These are phyloP conservation scores for Tryphoninae sp. DNA, from an alignment of 2,888 invertebrate genomes.

Conservation along the genomic window DNA sequence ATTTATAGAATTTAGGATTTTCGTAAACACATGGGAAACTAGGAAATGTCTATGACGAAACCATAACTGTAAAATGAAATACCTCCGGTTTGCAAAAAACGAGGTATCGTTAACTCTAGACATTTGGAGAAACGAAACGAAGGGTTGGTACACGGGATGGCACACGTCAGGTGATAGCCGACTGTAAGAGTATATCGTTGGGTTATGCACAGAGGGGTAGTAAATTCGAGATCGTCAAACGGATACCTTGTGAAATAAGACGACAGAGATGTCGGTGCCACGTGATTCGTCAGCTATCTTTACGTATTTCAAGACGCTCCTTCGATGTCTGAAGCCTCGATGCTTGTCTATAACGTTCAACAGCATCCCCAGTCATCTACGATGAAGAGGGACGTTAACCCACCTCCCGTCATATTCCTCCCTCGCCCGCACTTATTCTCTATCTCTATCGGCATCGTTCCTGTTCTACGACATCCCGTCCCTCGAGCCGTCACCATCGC, in stretches of 20 bases:
- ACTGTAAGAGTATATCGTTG: no score
- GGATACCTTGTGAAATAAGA: constrained; percentile 71
- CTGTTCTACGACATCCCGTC: constrained; percentile 36
- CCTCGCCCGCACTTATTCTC: constrained; percentile 43
- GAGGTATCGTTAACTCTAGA: no score
- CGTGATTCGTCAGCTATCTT: constrained; percentile 72
- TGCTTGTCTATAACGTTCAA: constrained; percentile 34
- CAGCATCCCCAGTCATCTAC: constrained; percentile 22
- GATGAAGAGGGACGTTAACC: constrained; percentile 49
- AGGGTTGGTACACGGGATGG: constrained; percentile 60
- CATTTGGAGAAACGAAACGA: background rate
- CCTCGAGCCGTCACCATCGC: constrained; percentile 47
- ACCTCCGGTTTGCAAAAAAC: no score
- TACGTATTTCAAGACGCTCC: constrained; percentile 60
- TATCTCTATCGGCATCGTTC: constrained; percentile 37
- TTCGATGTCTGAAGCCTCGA: constrained; percentile 32
- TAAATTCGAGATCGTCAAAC: constrained; percentile 62
- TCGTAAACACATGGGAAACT: no score
- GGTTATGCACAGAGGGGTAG: constrained; percentile 11
- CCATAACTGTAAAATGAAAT: no score
- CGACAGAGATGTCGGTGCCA: constrained; percentile 69
- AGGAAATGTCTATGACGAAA: no score
- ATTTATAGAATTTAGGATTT: no score
- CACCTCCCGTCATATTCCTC: constrained; percentile 39
- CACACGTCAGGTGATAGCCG: constrained; percentile 45